These are phyloP conservation scores for Phalanger gymnotis DNA, from an alignment of 2,797 vertebrate species.

Conservation along the genomic window DNA sequence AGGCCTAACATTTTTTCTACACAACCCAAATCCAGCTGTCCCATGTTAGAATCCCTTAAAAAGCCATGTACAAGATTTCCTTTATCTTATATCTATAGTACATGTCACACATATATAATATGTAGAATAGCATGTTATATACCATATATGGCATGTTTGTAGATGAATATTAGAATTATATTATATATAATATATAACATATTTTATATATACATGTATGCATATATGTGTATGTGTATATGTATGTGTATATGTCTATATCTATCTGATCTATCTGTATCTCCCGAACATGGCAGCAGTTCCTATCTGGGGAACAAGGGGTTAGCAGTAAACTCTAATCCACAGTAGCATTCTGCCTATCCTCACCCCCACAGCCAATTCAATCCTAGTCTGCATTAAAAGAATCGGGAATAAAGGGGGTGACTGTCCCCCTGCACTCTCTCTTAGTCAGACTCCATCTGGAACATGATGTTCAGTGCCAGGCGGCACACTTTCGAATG, in stretches of 20 bases:
- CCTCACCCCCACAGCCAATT: background rate
- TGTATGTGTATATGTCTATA: background rate
- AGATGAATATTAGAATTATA: too few relatives aligned
- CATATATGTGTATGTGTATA: background rate
- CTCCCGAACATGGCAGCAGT: background rate
- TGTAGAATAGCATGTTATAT: background rate
- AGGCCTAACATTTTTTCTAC: background rate
- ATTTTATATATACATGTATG: background rate
- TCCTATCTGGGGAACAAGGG: background rate
- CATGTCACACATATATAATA: background rate
- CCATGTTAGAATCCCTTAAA: background rate
- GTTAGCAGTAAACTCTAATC: background rate
- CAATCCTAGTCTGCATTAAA: background rate
- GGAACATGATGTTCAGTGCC: background rate
- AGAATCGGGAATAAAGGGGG: background rate
- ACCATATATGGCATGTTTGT: background rate
- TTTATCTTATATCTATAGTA: background rate
- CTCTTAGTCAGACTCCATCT: background rate
- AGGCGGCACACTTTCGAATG: background rate
- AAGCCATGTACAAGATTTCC: background rate
- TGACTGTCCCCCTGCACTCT: background rate
- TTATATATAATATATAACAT: background rate
- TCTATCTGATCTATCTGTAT: background rate
- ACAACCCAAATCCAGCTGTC: background rate
- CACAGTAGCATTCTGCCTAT: background rate